These are phyloP conservation scores for Tauraco erythrolophus DNA, from an alignment of 2,113 vertebrate genomes.

Conservation along the genomic window DNA sequence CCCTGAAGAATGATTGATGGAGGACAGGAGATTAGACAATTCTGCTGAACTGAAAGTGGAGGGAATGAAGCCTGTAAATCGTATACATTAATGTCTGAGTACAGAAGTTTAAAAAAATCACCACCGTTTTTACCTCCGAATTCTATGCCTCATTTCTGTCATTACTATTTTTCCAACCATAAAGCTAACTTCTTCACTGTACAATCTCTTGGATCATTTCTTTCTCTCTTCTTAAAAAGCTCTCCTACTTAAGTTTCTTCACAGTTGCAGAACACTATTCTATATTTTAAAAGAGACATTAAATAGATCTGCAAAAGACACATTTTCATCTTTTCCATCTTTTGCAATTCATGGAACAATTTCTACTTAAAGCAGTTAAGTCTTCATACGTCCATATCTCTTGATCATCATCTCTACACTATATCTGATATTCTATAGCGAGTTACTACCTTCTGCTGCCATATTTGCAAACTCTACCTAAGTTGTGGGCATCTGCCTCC, in stretches of 20 bases:
- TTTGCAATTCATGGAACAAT: neutral
- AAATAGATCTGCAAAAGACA: neutral
- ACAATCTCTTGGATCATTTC: neutral
- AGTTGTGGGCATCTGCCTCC: neutral
- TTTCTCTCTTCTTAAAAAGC: neutral
- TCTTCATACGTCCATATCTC: neutral
- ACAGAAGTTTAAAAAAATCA: neutral
- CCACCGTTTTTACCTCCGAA: neutral
- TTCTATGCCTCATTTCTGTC: neutral
- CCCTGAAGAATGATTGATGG: neutral
- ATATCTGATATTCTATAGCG: neutral
- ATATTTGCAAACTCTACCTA: neutral
- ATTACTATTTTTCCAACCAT: neutral
- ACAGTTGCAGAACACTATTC: neutral
- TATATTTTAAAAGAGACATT: neutral
- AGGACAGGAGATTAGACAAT: neutral
- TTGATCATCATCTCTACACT: neutral
- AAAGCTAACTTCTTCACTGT: neutral
- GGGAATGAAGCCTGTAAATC: neutral
- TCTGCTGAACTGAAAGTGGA: neutral
- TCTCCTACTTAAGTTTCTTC: neutral
- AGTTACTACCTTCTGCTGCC: neutral
- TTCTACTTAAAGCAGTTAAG: neutral
- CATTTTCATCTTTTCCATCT: neutral
- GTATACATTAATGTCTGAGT: neutral